These are phyloP conservation scores for Fundulus diaphanus DNA, from an alignment of 2,797 vertebrate species.

Conservation along the genomic window DNA sequence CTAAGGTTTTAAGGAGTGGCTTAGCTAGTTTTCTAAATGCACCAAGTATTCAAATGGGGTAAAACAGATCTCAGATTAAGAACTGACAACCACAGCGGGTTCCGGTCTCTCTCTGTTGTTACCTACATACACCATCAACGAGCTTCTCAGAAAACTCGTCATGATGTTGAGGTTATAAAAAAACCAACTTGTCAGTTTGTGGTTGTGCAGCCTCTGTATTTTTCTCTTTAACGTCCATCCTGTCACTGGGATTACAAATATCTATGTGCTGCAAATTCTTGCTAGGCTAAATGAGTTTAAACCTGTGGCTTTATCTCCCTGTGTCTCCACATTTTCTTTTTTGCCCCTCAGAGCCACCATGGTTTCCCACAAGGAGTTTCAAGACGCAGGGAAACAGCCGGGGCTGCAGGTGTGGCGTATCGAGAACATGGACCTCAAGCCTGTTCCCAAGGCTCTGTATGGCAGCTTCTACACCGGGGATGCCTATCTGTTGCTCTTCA, in stretches of 20 bases:
- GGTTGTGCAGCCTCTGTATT: neutral
- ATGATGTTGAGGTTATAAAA: neutral
- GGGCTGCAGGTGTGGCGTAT: slow-evolving; percentile 94
- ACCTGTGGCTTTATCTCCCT: neutral
- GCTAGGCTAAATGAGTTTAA: slow-evolving; percentile 20
- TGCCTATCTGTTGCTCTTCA: slow-evolving; percentile 90
- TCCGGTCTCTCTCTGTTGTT: neutral
- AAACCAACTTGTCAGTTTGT: neutral
- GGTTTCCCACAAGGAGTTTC: slow-evolving; percentile 88
- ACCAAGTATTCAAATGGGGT: neutral
- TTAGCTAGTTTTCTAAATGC: neutral
- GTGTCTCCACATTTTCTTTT: neutral
- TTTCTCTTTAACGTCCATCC: neutral
- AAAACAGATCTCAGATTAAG: neutral
- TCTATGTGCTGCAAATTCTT: slow-evolving; percentile 19
- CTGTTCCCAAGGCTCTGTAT: slow-evolving; percentile 83
- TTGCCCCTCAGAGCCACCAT: slow-evolving; percentile 67
- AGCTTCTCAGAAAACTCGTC: slow-evolving; percentile 4
- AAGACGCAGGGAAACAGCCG: slow-evolving; percentile 85
- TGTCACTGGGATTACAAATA: neutral
- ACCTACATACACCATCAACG: neutral
- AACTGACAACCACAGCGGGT: neutral
- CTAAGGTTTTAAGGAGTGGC: slow-evolving; percentile 2
- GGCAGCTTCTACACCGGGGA: slow-evolving; percentile 91
- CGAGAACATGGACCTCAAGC: slow-evolving; percentile 90